These are phyloP conservation scores for Hirtodrosophila trivittata DNA, from an alignment of 2,888 invertebrate species.

Conservation along the genomic window DNA sequence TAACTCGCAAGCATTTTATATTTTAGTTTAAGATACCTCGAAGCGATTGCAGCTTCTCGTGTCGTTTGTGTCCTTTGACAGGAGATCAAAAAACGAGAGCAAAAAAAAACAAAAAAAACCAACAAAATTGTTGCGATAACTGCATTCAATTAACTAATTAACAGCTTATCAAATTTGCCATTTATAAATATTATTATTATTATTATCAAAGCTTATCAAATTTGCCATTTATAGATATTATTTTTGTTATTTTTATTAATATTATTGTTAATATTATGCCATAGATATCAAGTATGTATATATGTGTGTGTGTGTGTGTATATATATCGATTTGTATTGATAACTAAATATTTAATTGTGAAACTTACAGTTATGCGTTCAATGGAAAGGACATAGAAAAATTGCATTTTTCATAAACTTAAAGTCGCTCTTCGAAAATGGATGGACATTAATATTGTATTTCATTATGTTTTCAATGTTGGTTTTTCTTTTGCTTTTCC, in stretches of 20 bases:
- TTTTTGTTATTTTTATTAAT: slow-evolving; percentile 4
- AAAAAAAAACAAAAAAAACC: slow-evolving; percentile 11
- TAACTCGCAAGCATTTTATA: slow-evolving; percentile 71
- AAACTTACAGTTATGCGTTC: slow-evolving; percentile 50
- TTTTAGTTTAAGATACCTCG: slow-evolving; percentile 52
- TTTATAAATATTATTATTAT: no score
- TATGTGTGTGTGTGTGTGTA: slow-evolving; percentile 16
- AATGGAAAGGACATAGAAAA: slow-evolving; percentile 75
- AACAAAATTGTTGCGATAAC: slow-evolving; percentile 49
- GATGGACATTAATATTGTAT: slow-evolving; percentile 67
- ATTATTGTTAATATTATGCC: slow-evolving; percentile 7
- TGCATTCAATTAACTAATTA: slow-evolving; percentile 75
- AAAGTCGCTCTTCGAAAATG: slow-evolving; percentile 72
- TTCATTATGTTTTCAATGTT: slow-evolving; percentile 7
- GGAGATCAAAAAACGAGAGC: background rate
- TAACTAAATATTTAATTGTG: slow-evolving; percentile 40
- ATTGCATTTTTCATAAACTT: slow-evolving; percentile 74
- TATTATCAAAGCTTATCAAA: slow-evolving; percentile 57
- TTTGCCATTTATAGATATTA: slow-evolving; percentile 7
- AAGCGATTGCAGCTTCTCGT: slow-evolving; percentile 44
- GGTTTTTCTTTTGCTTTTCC: slow-evolving; percentile 14
- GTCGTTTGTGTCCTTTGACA: slow-evolving; percentile 31
- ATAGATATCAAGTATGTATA: slow-evolving; percentile 31
- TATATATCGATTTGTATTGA: slow-evolving; percentile 27
- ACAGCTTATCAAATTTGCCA: slow-evolving; percentile 63